A percentile compares a stretch with the other conserved stretches of the same genome.
Evolutionary conservation across 2,113 vertebrate species (phyloP).

Genomic region (Vidua chalybeata): DNA sequence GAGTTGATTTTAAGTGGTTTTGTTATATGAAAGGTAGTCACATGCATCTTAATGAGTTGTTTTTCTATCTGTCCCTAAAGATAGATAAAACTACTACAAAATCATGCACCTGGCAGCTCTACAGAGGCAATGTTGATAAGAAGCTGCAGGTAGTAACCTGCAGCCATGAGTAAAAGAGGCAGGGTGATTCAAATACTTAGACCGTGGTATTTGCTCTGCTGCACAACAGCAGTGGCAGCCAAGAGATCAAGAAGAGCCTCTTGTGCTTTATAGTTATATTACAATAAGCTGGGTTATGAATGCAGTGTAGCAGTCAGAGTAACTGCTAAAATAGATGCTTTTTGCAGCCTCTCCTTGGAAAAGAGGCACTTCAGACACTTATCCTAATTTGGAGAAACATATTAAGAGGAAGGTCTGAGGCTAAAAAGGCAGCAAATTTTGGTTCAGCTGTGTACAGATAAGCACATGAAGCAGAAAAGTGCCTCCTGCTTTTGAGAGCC

Average conservation of each 20-base stretch:
- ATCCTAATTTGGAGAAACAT: neutral
- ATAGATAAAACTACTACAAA: neutral
- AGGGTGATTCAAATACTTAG: neutral
- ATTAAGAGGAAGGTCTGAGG: neutral
- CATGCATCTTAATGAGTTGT: neutral
- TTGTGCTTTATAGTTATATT: neutral
- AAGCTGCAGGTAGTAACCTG: neutral
- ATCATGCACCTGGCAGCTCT: neutral
- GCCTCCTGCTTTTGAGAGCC: neutral
- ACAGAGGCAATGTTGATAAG: neutral
- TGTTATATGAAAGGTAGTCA: neutral
- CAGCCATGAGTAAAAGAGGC: neutral
- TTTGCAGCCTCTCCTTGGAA: neutral
- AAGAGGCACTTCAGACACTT: neutral
- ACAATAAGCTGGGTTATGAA: neutral
- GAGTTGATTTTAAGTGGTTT: neutral
- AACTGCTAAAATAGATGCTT: neutral
- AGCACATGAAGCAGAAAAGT: neutral
- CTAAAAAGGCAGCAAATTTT: neutral
- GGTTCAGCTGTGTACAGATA: neutral
- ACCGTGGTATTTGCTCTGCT: neutral
- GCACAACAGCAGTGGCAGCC: neutral
- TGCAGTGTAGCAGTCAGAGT: neutral
- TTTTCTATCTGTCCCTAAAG: neutral
- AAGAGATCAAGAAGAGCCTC: neutral